Conservation (phyloP, 2,113 vertebrate species). For the Bombycilla garrulus region DNA sequence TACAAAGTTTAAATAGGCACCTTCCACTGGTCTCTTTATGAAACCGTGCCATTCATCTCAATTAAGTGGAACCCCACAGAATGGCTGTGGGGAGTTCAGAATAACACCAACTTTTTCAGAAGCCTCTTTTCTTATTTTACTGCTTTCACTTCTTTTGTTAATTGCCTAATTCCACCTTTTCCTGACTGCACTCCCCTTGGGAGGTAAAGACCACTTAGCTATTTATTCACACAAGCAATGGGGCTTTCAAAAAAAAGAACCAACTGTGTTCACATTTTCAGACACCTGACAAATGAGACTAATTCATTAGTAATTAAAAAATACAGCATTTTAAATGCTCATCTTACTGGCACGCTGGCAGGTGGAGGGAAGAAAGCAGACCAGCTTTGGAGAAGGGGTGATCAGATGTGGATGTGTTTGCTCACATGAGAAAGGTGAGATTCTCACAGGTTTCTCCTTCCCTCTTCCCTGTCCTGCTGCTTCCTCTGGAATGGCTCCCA, state of each 20-base stretch:
- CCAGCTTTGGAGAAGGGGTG: not conserved
- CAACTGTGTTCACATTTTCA: slow-evolving; percentile 39
- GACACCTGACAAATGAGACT: slow-evolving; percentile 47
- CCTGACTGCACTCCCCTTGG: slow-evolving; percentile 1
- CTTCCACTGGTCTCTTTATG: not conserved
- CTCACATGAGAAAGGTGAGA: not conserved
- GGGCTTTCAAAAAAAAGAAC: not conserved
- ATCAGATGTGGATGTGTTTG: not conserved
- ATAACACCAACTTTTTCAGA: slow-evolving; percentile 29
- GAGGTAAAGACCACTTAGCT: slow-evolving; percentile 50
- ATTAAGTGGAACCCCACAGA: slow-evolving; percentile 59
- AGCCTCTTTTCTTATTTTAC: slow-evolving; percentile 46
- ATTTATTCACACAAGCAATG: slow-evolving; percentile 55
- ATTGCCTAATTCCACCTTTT: slow-evolving; percentile 63
- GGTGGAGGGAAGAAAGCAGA: not conserved
- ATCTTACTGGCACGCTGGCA: not conserved
- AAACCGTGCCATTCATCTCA: slow-evolving; percentile 7
- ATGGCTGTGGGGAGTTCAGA: slow-evolving; percentile 30
- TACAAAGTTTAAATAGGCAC: slow-evolving; percentile 40
- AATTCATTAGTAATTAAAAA: slow-evolving; percentile 61
- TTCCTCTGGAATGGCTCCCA: not conserved
- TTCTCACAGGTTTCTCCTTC: not conserved
- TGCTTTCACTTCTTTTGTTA: slow-evolving; percentile 55
- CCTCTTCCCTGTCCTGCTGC: not conserved
- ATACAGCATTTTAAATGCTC: slow-evolving; percentile 21